Conservation (phyloP, 2,888 invertebrate genomes). For the Elysia crispata region DNA sequence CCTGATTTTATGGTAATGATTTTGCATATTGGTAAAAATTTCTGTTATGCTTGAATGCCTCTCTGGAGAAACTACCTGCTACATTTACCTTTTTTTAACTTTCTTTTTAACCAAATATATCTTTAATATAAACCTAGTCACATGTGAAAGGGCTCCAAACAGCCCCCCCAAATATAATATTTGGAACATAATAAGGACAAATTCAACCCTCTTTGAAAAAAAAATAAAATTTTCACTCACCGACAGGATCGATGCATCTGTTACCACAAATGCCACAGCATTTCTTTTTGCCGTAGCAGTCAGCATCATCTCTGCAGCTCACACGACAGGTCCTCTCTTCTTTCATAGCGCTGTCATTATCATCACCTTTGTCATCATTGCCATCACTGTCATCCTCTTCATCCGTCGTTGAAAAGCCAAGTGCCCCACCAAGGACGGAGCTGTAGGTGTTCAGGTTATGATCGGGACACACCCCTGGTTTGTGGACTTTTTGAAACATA, state of each 20-base stretch:
- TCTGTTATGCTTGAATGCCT: no score
- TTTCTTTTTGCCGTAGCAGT: slow-evolving; percentile 45
- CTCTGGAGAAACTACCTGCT: no score
- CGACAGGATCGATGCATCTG: slow-evolving; percentile 43
- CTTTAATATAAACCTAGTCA: no score
- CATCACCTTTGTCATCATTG: slow-evolving; percentile 2
- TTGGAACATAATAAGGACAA: not conserved
- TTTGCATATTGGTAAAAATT: no score
- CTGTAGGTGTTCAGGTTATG: not conserved
- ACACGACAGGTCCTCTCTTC: slow-evolving; percentile 7
- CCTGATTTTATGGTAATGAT: no score
- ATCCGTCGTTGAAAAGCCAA: not conserved
- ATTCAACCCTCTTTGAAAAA: not conserved
- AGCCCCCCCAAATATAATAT: no score
- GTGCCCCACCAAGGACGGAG: slow-evolving; percentile 20
- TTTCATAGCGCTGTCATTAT: not conserved
- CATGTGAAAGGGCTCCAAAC: no score
- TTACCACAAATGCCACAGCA: slow-evolving; percentile 49
- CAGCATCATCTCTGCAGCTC: slow-evolving; percentile 46
- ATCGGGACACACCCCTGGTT: slow-evolving; percentile 37
- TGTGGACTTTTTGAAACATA: slow-evolving; percentile 25
- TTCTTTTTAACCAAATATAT: no score
- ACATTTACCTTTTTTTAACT: no score
- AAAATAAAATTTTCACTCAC: slow-evolving; percentile 24
- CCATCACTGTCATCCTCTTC: not conserved